Conservation (phyloP, 2,797 vertebrate species). For the Alcedo atthis region DNA sequence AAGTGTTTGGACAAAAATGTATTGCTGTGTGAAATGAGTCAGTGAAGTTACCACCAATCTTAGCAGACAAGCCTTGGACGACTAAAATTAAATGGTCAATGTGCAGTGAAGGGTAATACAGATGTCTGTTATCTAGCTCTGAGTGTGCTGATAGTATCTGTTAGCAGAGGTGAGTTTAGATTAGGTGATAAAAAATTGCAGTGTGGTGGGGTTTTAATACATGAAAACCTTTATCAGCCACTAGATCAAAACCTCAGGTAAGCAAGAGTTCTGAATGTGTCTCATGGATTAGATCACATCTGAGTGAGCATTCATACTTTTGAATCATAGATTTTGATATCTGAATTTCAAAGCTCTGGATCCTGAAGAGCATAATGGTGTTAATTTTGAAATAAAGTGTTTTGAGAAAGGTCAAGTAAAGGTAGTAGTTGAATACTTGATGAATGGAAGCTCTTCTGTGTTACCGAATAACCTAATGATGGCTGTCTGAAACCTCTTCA, state of each 20-base stretch:
- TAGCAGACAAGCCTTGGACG: background rate
- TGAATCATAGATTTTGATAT: background rate
- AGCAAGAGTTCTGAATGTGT: background rate
- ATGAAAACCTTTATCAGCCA: background rate
- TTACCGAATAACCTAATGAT: background rate
- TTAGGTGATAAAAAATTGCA: background rate
- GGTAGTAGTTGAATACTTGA: background rate
- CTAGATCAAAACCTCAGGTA: background rate
- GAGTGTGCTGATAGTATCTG: background rate
- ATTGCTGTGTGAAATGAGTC: background rate
- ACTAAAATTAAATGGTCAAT: background rate
- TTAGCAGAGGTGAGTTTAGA: background rate
- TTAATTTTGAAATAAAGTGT: background rate
- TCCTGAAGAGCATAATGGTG: background rate
- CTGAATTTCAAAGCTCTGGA: background rate
- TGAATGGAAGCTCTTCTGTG: background rate
- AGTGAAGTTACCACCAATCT: background rate
- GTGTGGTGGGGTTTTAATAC: background rate
- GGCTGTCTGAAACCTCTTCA: accelerated
- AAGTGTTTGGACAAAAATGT: background rate
- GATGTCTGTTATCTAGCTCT: background rate
- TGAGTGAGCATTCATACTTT: background rate
- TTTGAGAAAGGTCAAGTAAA: background rate
- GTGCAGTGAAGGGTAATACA: accelerated
- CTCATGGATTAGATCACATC: background rate